Percentiles rank a stretch among this genome's conserved stretches.
Conservation (phyloP, 2,113 vertebrate species). For the Dendrocopos noguchii region DNA sequence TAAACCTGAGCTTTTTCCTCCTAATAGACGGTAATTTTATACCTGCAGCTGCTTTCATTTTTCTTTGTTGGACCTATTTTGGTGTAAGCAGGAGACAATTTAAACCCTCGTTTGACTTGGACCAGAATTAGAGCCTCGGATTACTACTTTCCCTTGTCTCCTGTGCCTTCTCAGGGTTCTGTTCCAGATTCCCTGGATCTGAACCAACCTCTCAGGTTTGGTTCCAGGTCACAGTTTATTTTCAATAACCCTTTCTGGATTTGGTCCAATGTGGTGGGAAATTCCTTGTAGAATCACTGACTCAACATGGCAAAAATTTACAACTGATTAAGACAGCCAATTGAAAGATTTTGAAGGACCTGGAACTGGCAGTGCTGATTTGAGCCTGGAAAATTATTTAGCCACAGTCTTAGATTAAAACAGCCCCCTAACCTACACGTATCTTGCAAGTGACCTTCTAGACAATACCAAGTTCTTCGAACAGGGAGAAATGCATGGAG, state of each 20-base stretch:
- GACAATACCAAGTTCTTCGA: not conserved
- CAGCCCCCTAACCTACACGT: not conserved
- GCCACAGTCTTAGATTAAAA: slow-evolving; percentile 2
- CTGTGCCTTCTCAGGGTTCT: slow-evolving; percentile 5
- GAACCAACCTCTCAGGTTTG: not conserved
- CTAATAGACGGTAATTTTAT: not conserved
- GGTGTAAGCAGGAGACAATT: slow-evolving; percentile 37
- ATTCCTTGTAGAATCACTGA: slow-evolving; percentile 16
- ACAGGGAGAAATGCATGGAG: not conserved
- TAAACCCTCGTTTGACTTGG: slow-evolving; percentile 38
- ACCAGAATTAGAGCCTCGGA: slow-evolving; percentile 25
- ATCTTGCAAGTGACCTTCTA: not conserved
- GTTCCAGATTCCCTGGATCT: slow-evolving; percentile 32
- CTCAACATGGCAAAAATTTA: not conserved
- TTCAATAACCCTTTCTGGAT: slow-evolving; percentile 29
- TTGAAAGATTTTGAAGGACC: not conserved
- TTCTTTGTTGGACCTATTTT: slow-evolving; percentile 7
- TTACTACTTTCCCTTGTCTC: slow-evolving; percentile 14
- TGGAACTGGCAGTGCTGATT: slow-evolving; percentile 1
- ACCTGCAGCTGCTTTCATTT: slow-evolving; percentile 45
- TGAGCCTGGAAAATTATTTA: slow-evolving; percentile 12
- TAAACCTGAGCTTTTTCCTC: not conserved
- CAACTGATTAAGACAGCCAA: not conserved
- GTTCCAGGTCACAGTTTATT: slow-evolving; percentile 56
- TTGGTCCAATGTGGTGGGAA: not conserved